Evolutionary conservation across 2,797 vertebrate species (phyloP), one percentile per base, ranked within the genome.

Genomic region (Agapornis canus): DNA sequence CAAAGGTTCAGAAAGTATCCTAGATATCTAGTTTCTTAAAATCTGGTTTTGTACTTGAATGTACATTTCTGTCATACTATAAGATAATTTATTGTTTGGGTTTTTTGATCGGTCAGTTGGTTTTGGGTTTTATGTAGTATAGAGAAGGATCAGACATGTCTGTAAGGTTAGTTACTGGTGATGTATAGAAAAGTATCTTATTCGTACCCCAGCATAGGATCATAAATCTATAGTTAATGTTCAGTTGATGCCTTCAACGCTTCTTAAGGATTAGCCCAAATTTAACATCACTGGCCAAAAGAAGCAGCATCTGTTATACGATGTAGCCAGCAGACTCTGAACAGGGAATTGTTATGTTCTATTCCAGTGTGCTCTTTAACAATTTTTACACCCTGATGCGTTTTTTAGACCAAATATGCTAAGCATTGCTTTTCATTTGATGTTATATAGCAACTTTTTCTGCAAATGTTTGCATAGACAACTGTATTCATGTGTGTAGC

Each of bases 121-220:
- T n/a, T 52, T 43, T 42, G 18, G 0, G 43, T 71, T 66, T 37
- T 10, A 39, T 21, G 15, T 52, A 47, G 14, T 49, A 42, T 11
- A 51, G 47, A 42, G 31, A 4, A 9, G 15, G 29, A 56, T 56
- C 2, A 1, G 32, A 21, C 2, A 0, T 59, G 16, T 70, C 12
- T 86, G 49, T 71, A 80, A 75, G 18, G 31, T 79, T 37, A 45
- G 22, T 60, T 82, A 27, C 27, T 52, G 12, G 4, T 82, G 47
- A 27, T 61, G 17, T 26, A 56, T 65, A 9, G 43, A 54, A 59
- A 73, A 68, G 26, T 29, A 20, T 65, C 45, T 48, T 52, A 49
- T 7, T 73, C 11, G 3, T 80, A 51, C 42, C 13, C 12, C 29
- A 78, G 29, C 51, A 57, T 4, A 66, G 31, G 13, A 37, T 72